Evolutionary conservation across 2,888 invertebrate genomes (phyloP), one percentile per base, ranked within the genome.

Genomic region (Lasioglossum lativentre): DNA sequence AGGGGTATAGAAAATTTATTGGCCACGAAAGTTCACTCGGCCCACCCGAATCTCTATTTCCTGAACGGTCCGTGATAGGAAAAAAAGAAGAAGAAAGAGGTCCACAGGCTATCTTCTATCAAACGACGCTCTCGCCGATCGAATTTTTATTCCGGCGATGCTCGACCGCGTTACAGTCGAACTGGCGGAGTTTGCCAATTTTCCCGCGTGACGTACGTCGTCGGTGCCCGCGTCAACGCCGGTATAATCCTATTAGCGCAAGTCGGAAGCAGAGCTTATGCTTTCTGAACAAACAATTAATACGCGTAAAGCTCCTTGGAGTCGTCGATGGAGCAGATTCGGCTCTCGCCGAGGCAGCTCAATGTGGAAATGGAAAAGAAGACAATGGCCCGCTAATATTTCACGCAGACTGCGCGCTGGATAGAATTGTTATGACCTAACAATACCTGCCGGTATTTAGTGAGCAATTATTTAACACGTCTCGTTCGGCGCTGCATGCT

Each of bases 261-360:
- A 34, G 30, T 16, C 40, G 19, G 77, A 27, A 23, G 23, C 38
- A 56, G 68, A 40, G 82, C 45, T 56, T 27, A 27, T 56, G 56
- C 63, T 74, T 59, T 27, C 82, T 27, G 6, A 56, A 74, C 74
- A 70, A 79, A 82, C 82, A 74, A 74, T 82, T 79, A 79, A 79
- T 56, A 4, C 73, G 56, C 68, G 30, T 34, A 56, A 79, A 70
- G 56, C 27, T 74, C 23, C 42, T 40, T 45, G 12, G 10, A 30
- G 16, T 23, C 34, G 34, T 34, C 27, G 52, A 52, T 52, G 52
- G 47, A 72, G 14, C 12, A 30, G 23, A 52, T 66, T 34, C 16
- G 6, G 5, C 30, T 34, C 19, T 6, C 8, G 34, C 8, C 30
- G 16, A 19, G 16, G 34, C 34, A 34, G 66, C 30, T 8, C 27